Evolutionary conservation across 2,797 vertebrate species (phyloP).

Genomic region (Gymnothorax javanicus): DNA sequence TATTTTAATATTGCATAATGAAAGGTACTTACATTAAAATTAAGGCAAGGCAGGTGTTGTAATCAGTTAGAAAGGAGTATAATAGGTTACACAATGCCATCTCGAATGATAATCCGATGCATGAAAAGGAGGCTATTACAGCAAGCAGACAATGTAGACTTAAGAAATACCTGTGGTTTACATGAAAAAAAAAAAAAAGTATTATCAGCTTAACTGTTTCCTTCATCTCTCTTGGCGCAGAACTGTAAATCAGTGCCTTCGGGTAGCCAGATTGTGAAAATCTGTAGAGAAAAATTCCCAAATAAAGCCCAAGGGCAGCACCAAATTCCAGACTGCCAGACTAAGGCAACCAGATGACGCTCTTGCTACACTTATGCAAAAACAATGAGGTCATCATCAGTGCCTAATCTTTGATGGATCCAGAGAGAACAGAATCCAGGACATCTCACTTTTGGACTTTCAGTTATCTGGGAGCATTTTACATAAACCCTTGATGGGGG

Average conservation of each 20-base stretch:
- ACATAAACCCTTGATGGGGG: too few species aligned
- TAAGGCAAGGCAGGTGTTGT: background rate
- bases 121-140: background rate
- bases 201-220: background rate
- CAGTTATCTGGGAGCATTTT: too few species aligned
- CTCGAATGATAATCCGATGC: background rate
- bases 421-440: too few species aligned
- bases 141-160: background rate
- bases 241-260: background rate
- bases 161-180: background rate
- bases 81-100: background rate
- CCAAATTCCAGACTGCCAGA: background rate
- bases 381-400: background rate
- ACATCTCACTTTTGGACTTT: too few species aligned
- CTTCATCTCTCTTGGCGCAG: background rate
- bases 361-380: background rate
- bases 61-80: background rate
- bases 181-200: background rate
- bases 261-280: background rate
- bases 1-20: background rate
- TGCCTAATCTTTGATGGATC: too few species aligned
- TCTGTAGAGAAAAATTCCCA: background rate
- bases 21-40: background rate
- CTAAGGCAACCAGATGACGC: background rate
- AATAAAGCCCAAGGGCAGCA: background rate